Evolutionary conservation across 2,113 vertebrate species (phyloP), one percentile per base, ranked within the genome.

Genomic region (Chrysochloris asiatica): DNA sequence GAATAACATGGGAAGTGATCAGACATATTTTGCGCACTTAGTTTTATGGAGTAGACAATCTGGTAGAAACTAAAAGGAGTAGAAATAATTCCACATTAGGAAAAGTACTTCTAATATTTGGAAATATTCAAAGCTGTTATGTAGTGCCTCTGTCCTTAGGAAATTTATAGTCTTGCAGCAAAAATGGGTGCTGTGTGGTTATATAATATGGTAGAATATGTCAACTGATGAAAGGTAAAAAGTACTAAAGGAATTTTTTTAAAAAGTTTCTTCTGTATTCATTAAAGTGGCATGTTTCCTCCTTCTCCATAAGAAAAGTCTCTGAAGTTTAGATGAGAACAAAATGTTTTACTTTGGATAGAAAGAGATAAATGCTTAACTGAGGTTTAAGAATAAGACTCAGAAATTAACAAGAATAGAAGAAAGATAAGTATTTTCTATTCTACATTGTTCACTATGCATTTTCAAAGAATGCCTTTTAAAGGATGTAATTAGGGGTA

Each of bases 401-500:
- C 83, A 91, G 94, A 80, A 93, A 93, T 96, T 95, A 97, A 80
- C 89, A 92, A 81, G 93, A 93, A 94, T 73, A 96, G 96, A 96
- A 97, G 95, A 96, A 97, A 97, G 93, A 93, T 41, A 80, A 69
- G 86, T 77, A 75, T 95, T 96, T 97, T 95, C 61, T 90, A 83
- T 86, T 95, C 79, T 56, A 92, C 92, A 95, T 93, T 88, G 85
- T 96, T 96, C 95, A 76, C 79, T 47, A 41, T 92, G 90, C 91
- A 71, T 91, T 97, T 88, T 88, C 83, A 94, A 96, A 96, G 95
- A 92, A 79, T 80, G 91, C 65, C 81, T 95, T 95, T 91, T 94
- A 97, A 97, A 93, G 71, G 81, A 93, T 92, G 89, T 96, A 97
- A 90, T 94, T 96, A 96, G 90, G 88, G 77, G 93, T 93, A 96